Evolutionary conservation across 2,113 vertebrate genomes (phyloP).

Genomic region (Labrus mixtus): DNA sequence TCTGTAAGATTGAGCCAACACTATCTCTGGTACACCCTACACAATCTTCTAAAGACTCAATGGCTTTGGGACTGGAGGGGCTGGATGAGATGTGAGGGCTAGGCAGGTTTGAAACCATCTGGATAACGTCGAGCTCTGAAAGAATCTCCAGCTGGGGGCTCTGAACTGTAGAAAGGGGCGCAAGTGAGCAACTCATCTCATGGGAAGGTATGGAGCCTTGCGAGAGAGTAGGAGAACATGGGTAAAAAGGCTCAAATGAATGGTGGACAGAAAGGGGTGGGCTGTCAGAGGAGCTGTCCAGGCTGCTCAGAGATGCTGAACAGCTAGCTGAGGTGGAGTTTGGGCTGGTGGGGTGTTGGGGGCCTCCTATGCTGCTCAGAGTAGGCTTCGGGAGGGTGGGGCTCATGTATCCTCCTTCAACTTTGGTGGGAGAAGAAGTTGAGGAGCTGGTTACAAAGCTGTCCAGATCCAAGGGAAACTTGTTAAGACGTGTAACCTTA

Average conservation of each 20-base stretch:
- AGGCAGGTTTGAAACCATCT: conserved; percentile 37
- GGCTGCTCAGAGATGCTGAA: conserved; percentile 58
- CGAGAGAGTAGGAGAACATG: conserved; percentile 15
- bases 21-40: conserved; percentile 62
- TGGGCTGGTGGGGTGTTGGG: conserved; percentile 58
- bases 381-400: conserved; percentile 21
- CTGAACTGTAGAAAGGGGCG: conserved; percentile 62
- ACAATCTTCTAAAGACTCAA: conserved; percentile 15
- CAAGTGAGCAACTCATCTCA: conserved; percentile 51
- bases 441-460: conserved; percentile 65
- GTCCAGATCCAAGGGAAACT: conserved; percentile 78
- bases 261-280: conserved; percentile 44
- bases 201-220: conserved; percentile 50
- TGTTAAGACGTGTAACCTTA: conserved; percentile 78
- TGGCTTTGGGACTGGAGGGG: conserved; percentile 53
- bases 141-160: conserved; percentile 69
- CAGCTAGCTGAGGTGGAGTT: conserved; percentile 45
- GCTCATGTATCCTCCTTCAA: conserved; percentile 16
- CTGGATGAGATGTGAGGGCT: conserved; percentile 59
- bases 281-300: conserved; percentile 64
- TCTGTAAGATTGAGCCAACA: conserved; percentile 75
- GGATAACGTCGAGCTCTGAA: conserved; percentile 74
- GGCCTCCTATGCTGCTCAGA: conserved; percentile 18
- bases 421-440: conserved; percentile 32
- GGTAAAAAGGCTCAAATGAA: conserved; percentile 25